Percentiles rank a stretch among this genome's conserved stretches.
Conservation (phyloP, 2,797 vertebrate genomes). For the Poeciliopsis paucimaculata region DNA sequence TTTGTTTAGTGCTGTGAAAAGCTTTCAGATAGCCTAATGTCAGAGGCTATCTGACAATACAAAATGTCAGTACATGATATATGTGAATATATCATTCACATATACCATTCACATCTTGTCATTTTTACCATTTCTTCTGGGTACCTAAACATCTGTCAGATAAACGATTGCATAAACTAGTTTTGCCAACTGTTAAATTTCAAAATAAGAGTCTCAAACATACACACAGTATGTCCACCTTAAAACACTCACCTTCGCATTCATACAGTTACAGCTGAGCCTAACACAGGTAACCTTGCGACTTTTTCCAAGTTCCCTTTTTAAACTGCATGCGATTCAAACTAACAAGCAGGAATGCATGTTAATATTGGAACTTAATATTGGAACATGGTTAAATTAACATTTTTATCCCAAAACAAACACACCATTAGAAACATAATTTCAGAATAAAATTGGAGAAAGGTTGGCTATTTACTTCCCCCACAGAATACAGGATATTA, state of each 20-base stretch:
- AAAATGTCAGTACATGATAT: too few relatives aligned
- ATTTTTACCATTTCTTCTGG: background rate
- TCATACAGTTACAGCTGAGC: background rate
- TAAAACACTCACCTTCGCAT: background rate
- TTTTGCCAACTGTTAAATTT: background rate
- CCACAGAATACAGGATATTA: conserved; percentile 18
- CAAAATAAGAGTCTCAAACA: background rate
- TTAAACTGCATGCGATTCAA: background rate
- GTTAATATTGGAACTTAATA: conserved; percentile 21
- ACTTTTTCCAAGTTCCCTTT: background rate
- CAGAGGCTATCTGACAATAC: background rate
- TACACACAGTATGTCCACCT: background rate
- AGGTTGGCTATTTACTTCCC: conserved; percentile 10
- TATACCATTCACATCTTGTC: background rate
- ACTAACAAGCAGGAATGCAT: conserved; percentile 11
- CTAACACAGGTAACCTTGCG: background rate
- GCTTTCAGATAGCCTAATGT: background rate
- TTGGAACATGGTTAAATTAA: conserved; percentile 25
- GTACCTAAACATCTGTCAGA: background rate
- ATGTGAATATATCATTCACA: background rate
- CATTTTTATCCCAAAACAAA: conserved; percentile 8
- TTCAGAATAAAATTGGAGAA: conserved; percentile 33
- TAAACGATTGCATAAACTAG: background rate
- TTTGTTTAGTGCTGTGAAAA: background rate
- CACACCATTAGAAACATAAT: conserved; percentile 1